Evolutionary conservation across 2,797 vertebrate species (phyloP).

Genomic region (Sparidentex hasta): DNA sequence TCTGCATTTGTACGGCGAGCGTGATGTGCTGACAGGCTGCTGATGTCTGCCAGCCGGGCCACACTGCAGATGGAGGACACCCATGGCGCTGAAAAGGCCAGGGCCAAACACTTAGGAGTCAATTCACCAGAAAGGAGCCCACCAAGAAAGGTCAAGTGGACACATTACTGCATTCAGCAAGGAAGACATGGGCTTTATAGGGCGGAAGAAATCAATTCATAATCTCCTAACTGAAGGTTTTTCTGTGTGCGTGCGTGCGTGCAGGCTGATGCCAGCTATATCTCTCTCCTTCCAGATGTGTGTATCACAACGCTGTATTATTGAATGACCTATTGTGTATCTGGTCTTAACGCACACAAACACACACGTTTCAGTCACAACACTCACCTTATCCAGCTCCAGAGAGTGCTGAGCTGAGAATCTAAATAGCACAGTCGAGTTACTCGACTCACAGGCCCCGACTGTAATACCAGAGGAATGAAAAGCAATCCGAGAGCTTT

Average conservation of each 20-base stretch:
- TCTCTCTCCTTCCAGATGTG: constrained; percentile 69
- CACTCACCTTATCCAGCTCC: constrained; percentile 64
- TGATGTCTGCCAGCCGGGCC: constrained; percentile 74
- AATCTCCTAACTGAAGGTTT: constrained; percentile 83
- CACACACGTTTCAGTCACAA: constrained; percentile 62
- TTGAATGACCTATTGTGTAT: constrained; percentile 81
- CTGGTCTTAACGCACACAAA: constrained; percentile 66
- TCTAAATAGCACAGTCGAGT: constrained; percentile 63
- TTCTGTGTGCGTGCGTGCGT: constrained; percentile 59
- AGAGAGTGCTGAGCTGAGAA: constrained; percentile 55
- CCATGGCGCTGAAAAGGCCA: constrained; percentile 84
- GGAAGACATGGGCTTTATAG: constrained; percentile 80
- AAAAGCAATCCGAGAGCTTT: constrained; percentile 57
- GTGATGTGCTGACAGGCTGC: constrained; percentile 68
- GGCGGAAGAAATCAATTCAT: constrained; percentile 87
- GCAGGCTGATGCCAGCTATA: constrained; percentile 42
- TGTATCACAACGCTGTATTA: constrained; percentile 67
- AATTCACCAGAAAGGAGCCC: constrained; percentile 82
- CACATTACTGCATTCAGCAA: constrained; percentile 77
- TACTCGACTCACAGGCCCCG: constrained; percentile 41
- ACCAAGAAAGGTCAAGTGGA: constrained; percentile 85
- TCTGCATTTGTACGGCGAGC: constrained; percentile 39
- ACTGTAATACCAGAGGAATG: constrained; percentile 41
- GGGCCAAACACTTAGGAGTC: constrained; percentile 82
- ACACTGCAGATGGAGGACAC: constrained; percentile 77